Evolutionary conservation across 1,140 invertebrate genomes (phyloP).

Genomic region (Drosophila pandora): DNA sequence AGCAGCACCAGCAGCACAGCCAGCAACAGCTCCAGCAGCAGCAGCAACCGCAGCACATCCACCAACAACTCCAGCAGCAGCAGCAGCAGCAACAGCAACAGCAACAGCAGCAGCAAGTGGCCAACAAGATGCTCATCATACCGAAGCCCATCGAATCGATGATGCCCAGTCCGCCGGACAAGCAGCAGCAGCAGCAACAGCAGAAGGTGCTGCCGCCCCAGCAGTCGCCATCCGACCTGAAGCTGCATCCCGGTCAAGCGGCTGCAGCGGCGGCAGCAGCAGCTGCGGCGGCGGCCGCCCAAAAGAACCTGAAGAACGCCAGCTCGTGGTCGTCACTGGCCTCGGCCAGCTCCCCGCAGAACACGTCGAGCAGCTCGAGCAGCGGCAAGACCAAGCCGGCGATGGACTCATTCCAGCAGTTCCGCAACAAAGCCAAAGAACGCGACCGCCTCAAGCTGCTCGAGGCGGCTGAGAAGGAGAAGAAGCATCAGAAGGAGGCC

Average conservation of each 20-base stretch:
- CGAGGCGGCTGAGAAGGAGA: constrained; percentile 93
- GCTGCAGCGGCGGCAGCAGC: constrained; percentile 78
- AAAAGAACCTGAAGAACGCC: constrained; percentile 93
- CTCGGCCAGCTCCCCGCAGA: constrained; percentile 90
- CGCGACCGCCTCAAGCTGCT: constrained; percentile 95
- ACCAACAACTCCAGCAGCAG: constrained; percentile 45
- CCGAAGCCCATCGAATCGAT: constrained; percentile 87
- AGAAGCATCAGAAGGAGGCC: constrained; percentile 91
- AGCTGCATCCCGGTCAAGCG: constrained; percentile 45
- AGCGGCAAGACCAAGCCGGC: constrained; percentile 86
- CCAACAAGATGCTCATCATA: constrained; percentile 85
- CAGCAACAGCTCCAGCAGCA: constrained; percentile 35
- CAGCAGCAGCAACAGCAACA: constrained; percentile 45
- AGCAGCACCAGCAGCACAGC: constrained; percentile 70
- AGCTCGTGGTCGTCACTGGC: constrained; percentile 96
- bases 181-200: constrained; percentile 66
- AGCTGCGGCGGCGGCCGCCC: constrained; percentile 86
- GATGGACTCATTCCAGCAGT: constrained; percentile 91
- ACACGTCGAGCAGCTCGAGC: constrained; percentile 85
- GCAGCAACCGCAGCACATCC: constrained; percentile 36
- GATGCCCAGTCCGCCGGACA: constrained; percentile 85
- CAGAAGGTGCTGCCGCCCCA: constrained; percentile 62
- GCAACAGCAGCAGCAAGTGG: constrained; percentile 83
- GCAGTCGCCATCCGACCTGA: constrained; percentile 83
- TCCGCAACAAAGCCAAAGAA: constrained; percentile 97